Evolutionary conservation across 2,113 vertebrate species (phyloP), one percentile per base, ranked within the genome.

Genomic region (Xenopus borealis): DNA sequence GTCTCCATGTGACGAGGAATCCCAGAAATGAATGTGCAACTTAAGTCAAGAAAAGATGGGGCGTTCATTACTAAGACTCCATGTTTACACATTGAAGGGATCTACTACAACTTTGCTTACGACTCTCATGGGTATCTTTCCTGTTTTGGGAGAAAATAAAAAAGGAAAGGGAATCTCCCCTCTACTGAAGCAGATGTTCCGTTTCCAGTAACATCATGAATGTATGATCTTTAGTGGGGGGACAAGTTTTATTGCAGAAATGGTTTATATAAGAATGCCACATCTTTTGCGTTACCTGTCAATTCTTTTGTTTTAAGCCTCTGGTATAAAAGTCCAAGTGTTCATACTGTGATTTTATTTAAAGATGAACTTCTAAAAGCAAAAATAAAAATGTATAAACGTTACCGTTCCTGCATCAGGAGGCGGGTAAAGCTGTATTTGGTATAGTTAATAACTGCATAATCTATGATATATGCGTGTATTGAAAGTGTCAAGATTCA

Each of bases 331-430:
- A 89, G 85, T 88, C 82, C 27, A 53, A 87, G 87, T 91, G 10
- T 12, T 6, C 89, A 91, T 92, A 92, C 90, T 90, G 89, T 92
- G 87, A 92, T 91, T 91, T 91, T 90, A 89, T 90, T 90, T 93
- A 90, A 89, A 89, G 89, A 91, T 88, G 88, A 91, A 91, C 91
- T 89, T 88, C 88, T 91, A 88, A 91, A 88, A 33, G 7, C 3
- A 33, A 7, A 6, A 40, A 40, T 4, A 40, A 86, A 90, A 87
- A 27, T 64, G 92, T 92, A 88, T 87, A 88, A 88, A 89, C 30
- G 91, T 40, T 90, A 89, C 88, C 88, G 88, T 88, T 92, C 91
- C 91, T 93, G 91, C 90, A 92, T 93, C 91, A 93, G 91, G 91
- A 92, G 89, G 86, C 89, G 90, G n/a, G 90, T 89, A 9, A 90